Conservation (phyloP, 2,888 invertebrate genomes). For the Pharmacophagus antenor region DNA sequence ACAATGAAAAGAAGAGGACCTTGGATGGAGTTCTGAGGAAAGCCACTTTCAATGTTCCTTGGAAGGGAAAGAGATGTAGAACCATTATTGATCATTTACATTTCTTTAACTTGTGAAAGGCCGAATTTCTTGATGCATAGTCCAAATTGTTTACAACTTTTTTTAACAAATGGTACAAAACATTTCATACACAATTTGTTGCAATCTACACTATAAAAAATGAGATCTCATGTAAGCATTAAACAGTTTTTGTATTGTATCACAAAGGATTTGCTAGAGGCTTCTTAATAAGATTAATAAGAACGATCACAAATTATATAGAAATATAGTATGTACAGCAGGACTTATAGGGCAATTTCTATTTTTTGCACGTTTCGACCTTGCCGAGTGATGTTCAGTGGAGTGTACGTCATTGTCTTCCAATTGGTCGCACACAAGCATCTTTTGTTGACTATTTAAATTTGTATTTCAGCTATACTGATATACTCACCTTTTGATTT, state of each 20-base stretch:
- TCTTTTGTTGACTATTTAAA: constrained; percentile 33
- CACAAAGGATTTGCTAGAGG: background rate
- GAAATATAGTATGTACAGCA: constrained; percentile 4
- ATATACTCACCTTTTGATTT: constrained; percentile 32
- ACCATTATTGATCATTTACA: too few relatives aligned
- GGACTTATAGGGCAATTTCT: constrained; percentile 29
- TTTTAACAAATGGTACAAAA: background rate
- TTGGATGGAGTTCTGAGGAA: too few relatives aligned
- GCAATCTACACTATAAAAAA: background rate
- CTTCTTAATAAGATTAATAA: background rate
- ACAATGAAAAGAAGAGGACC: too few relatives aligned
- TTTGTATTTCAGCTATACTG: constrained; percentile 22
- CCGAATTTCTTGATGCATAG: too few relatives aligned
- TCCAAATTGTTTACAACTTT: background rate
- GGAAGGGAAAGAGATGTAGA: too few relatives aligned
- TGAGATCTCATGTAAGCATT: background rate
- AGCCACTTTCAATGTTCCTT: too few relatives aligned
- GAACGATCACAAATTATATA: background rate
- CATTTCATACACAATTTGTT: too few relatives aligned
- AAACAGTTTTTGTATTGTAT: background rate
- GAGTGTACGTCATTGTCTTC: constrained; percentile 29
- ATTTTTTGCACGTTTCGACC: constrained; percentile 35
- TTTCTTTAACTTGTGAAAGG: too few relatives aligned
- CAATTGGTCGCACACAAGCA: constrained; percentile 33
- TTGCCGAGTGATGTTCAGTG: constrained; percentile 33